Conservation (phyloP, 2,888 invertebrate species). For the Oscheius sp. region DNA sequence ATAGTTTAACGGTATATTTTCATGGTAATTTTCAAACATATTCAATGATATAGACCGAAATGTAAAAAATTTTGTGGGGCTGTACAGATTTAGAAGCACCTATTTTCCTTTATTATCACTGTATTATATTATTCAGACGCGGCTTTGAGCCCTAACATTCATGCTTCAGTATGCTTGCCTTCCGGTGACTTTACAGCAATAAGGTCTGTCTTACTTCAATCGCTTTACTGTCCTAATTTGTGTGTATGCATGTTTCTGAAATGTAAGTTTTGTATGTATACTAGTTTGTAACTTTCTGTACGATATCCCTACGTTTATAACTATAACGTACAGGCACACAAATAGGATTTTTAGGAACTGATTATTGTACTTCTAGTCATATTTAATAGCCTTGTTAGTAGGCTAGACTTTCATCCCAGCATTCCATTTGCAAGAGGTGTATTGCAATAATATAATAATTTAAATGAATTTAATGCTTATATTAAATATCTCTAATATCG, state of each 20-base stretch:
- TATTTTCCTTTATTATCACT: neutral
- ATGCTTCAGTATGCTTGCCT: slow-evolving; percentile 2
- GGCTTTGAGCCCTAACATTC: slow-evolving; percentile 19
- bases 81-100: too few relatives aligned
- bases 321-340: neutral
- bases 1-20: too few relatives aligned
- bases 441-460: slow-evolving; percentile 1
- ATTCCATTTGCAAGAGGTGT: neutral
- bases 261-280: neutral
- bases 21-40: too few relatives aligned
- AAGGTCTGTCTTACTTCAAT: slow-evolving; percentile 15
- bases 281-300: neutral
- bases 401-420: neutral
- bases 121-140: slow-evolving; percentile 21
- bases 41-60: too few relatives aligned
- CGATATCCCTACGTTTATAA: neutral
- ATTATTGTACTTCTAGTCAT: neutral
- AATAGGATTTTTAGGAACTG: neutral
- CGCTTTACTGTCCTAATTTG: neutral
- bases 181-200: slow-evolving; percentile 18
- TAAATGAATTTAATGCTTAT: neutral
- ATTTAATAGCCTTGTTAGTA: neutral
- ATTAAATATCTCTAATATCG: too few relatives aligned
- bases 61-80: too few relatives aligned
- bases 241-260: slow-evolving; percentile 18